These are phyloP conservation scores for Limenitis camilla DNA, from an alignment of 2,888 invertebrate genomes.

Conservation along the genomic window DNA sequence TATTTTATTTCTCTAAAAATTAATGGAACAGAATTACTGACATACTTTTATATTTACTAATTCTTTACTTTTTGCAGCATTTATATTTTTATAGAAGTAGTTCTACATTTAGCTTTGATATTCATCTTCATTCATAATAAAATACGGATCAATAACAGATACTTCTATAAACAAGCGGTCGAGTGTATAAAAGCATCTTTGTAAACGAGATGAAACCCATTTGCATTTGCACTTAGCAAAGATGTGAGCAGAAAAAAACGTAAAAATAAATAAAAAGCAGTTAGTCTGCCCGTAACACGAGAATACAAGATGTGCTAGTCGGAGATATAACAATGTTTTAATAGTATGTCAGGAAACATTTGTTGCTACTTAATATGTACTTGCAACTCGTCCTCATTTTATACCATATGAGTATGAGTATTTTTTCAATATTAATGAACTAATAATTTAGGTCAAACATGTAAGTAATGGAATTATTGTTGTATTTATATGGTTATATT, in stretches of 20 bases:
- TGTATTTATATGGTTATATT: no score
- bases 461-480: no score
- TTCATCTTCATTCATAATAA: slow-evolving; percentile 25
- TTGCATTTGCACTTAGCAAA: slow-evolving; percentile 62
- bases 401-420: no score
- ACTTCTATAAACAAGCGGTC: slow-evolving; percentile 48
- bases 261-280: slow-evolving; percentile 49
- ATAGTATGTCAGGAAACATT: neutral
- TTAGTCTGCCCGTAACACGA: slow-evolving; percentile 37
- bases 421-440: no score
- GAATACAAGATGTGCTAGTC: slow-evolving; percentile 30
- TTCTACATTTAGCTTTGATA: slow-evolving; percentile 1
- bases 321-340: slow-evolving; percentile 16
- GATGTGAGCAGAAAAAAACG: slow-evolving; percentile 46
- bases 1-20: no score
- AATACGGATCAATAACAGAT: slow-evolving; percentile 41
- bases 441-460: no score
- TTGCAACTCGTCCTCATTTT: no score
- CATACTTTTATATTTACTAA: no score
- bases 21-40: no score
- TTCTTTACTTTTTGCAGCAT: no score
- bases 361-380: neutral
- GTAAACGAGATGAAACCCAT: slow-evolving; percentile 61
- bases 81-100: no score
- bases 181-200: slow-evolving; percentile 58